Evolutionary conservation across 2,113 vertebrate genomes (phyloP).

Genomic region (Sciurus niger): DNA sequence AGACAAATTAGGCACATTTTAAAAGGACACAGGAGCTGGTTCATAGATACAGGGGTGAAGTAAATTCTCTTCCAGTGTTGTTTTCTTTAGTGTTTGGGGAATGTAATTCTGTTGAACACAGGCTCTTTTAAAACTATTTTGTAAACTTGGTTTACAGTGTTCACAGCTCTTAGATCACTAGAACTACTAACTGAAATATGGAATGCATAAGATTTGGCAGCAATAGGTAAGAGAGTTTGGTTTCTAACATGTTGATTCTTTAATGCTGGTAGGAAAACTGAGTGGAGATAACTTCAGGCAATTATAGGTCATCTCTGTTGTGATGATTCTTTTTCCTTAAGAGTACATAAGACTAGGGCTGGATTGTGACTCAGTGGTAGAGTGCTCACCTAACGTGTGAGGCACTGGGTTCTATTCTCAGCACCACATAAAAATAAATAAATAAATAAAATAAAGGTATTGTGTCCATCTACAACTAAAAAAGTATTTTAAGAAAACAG

Average conservation of each 20-base stretch:
- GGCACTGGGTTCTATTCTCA: too few relatives aligned
- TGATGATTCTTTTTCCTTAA: background rate
- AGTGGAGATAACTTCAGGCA: background rate
- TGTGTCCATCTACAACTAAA: too few relatives aligned
- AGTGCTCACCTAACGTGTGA: too few relatives aligned
- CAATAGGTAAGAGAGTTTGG: slow-evolving; percentile 13
- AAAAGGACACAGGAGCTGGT: background rate
- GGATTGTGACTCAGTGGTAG: too few relatives aligned
- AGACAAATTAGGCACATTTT: slow-evolving; percentile 18
- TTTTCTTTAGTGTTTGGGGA: background rate
- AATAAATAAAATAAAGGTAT: too few relatives aligned
- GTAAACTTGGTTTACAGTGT: slow-evolving; percentile 27
- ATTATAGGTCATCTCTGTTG: background rate
- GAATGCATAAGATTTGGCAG: background rate
- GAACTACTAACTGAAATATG: slow-evolving; percentile 16
- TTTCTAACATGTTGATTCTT: slow-evolving; percentile 33
- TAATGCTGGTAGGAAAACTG: slow-evolving; percentile 24
- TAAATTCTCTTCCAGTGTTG: background rate
- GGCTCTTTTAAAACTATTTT: slow-evolving; percentile 3
- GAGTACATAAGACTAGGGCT: background rate
- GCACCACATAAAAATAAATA: too few relatives aligned
- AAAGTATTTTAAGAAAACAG: background rate
- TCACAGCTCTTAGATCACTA: background rate
- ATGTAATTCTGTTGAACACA: background rate
- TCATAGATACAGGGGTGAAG: slow-evolving; percentile 30